Conservation (phyloP, 1,140 invertebrate genomes). For the Teleogryllus occipitalis region DNA sequence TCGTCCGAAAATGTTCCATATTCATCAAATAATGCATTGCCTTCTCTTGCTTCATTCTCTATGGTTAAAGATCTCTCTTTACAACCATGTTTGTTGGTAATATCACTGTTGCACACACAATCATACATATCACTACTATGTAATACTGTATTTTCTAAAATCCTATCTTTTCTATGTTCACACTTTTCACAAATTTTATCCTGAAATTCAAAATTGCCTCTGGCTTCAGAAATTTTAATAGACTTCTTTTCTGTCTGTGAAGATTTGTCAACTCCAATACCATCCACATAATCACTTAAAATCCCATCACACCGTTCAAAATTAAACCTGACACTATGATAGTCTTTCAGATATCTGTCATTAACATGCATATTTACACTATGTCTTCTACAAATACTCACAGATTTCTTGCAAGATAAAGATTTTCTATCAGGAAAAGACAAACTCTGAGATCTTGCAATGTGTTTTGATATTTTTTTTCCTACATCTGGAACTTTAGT, state of each 20-base stretch:
- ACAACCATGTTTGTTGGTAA: neutral
- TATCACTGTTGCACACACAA: neutral
- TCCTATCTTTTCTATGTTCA: neutral
- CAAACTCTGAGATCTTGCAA: neutral
- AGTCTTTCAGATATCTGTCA: neutral
- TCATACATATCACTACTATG: neutral
- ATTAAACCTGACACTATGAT: conserved; percentile 14
- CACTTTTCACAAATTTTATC: conserved; percentile 5
- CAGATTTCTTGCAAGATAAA: neutral
- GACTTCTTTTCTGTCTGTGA: neutral
- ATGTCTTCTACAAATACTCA: neutral
- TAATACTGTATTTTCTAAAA: neutral
- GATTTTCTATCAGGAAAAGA: too few species aligned
- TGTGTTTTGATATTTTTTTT: neutral
- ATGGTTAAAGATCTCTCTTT: too few species aligned
- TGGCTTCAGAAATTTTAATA: conserved; percentile 6
- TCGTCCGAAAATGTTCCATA: conserved; percentile 16
- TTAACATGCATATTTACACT: neutral
- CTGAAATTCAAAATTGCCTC: conserved; percentile 6
- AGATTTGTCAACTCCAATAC: neutral
- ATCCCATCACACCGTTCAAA: conserved; percentile 12
- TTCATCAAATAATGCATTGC: conserved; percentile 14
- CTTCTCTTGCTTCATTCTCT: neutral
- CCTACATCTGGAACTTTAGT: neutral
- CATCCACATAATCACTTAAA: conserved; percentile 9